phyloP scores from a whole-genome alignment of 1,140 invertebrate genomes.

The Calephelis nemesis region DNA sequence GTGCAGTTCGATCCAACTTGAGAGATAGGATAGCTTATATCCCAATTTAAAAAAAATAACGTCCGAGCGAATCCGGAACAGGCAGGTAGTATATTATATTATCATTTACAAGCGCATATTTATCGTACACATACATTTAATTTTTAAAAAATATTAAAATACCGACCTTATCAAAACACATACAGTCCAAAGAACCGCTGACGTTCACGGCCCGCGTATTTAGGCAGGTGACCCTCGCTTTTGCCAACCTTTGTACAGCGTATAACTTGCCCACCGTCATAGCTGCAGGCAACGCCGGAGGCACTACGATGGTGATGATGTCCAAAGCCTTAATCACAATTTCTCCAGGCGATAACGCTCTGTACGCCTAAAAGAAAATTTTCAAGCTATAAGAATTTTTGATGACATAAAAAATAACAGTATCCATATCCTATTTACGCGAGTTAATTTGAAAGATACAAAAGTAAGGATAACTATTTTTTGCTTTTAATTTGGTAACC shows the following conservation, averaged over 20 bases:
- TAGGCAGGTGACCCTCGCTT: constrained; percentile 93
- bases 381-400: background rate
- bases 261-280: constrained; percentile 96
- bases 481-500: no score
- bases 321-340: constrained; percentile 88
- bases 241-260: constrained; percentile 91
- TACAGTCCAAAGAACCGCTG: constrained; percentile 95
- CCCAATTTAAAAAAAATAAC: no score
- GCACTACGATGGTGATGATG: constrained; percentile 95
- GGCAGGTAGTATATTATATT: no score
- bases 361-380: constrained; percentile 47
- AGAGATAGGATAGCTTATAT: no score
- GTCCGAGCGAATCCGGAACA: no score
- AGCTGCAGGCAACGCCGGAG: constrained; percentile 94
- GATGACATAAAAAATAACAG: no score
- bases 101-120: no score
- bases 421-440: no score
- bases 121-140: background rate
- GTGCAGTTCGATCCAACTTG: no score
- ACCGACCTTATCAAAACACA: constrained; percentile 98
- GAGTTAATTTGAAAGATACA: no score
- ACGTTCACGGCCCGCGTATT: constrained; percentile 96
- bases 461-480: no score
- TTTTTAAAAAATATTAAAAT: background rate
- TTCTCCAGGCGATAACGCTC: constrained; percentile 69